A percentile compares a stretch with the other conserved stretches of the same genome.
Conservation (phyloP, 2,113 vertebrate species). For the Ctenomys sociabilis region DNA sequence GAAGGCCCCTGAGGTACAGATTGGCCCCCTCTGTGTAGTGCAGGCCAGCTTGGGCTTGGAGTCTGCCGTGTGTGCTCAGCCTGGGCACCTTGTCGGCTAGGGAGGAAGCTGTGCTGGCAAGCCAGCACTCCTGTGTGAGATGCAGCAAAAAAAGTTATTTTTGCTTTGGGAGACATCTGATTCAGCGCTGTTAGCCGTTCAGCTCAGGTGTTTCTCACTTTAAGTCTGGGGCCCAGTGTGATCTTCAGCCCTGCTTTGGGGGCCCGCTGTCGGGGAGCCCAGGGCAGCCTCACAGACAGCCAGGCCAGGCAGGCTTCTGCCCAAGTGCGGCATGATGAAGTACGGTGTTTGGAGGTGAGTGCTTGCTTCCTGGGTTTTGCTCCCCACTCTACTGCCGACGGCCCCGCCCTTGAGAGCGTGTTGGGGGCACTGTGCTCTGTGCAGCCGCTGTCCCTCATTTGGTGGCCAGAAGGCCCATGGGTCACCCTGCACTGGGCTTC, state of each 20-base stretch:
- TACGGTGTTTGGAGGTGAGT: fast-evolving
- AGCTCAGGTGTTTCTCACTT: neutral
- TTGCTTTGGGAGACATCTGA: neutral
- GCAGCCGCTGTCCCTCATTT: fast-evolving
- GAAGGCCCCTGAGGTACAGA: neutral
- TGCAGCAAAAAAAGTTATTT: neutral
- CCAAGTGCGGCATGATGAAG: fast-evolving
- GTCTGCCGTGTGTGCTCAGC: no score
- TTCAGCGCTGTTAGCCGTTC: neutral
- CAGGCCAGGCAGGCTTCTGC: neutral
- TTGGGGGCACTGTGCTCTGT: no score
- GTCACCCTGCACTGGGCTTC: neutral
- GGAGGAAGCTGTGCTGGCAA: neutral
- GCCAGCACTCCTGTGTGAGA: fast-evolving
- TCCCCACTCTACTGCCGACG: fast-evolving
- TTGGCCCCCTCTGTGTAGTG: fast-evolving
- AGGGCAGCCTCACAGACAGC: neutral
- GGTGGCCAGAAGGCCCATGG: fast-evolving
- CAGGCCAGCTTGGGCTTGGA: neutral
- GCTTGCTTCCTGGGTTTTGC: no score
- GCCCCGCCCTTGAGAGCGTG: neutral
- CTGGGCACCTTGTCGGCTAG: fast-evolving
- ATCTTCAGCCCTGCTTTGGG: neutral
- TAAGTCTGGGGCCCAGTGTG: neutral
- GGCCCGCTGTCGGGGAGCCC: neutral